Evolutionary conservation across 64 coral and sea anemone genomes (phyloP).

Genomic region (Dendrophyllia cribrosa): DNA sequence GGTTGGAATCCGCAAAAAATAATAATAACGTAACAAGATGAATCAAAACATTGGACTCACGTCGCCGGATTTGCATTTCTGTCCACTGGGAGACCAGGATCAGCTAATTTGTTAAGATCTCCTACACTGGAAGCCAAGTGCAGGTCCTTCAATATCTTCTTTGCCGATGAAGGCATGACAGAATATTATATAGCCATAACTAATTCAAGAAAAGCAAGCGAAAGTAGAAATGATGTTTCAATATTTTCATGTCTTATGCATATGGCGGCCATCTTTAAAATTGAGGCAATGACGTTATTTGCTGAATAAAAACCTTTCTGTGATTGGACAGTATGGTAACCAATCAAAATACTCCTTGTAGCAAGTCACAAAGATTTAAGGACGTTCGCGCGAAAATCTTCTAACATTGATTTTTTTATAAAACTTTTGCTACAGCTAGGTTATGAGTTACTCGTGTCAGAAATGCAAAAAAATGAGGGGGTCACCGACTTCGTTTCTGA

Average conservation of each 20-base stretch:
- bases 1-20: too few relatives aligned
- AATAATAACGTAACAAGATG: not conserved
- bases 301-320: not conserved
- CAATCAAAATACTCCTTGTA: not conserved
- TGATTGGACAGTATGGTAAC: not conserved
- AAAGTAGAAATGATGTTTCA: not conserved
- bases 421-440: too few relatives aligned
- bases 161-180: conserved; percentile 71
- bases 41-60: conserved; percentile 14
- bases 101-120: conserved; percentile 53
- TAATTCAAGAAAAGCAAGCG: not conserved
- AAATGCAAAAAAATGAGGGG: too few relatives aligned
- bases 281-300: not conserved
- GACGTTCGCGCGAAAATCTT: too few relatives aligned
- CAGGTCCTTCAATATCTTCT: conserved; percentile 55
- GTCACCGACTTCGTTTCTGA: too few relatives aligned
- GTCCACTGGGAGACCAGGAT: not conserved
- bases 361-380: not conserved
- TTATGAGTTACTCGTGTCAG: too few relatives aligned
- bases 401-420: too few relatives aligned
- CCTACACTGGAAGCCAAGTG: conserved; percentile 28
- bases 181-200: not conserved
- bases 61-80: conserved; percentile 2
- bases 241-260: not conserved
- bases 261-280: conserved; percentile 15